phyloP scores from a whole-genome alignment of 2,113 vertebrate species.

The Xiphias gladius region DNA sequence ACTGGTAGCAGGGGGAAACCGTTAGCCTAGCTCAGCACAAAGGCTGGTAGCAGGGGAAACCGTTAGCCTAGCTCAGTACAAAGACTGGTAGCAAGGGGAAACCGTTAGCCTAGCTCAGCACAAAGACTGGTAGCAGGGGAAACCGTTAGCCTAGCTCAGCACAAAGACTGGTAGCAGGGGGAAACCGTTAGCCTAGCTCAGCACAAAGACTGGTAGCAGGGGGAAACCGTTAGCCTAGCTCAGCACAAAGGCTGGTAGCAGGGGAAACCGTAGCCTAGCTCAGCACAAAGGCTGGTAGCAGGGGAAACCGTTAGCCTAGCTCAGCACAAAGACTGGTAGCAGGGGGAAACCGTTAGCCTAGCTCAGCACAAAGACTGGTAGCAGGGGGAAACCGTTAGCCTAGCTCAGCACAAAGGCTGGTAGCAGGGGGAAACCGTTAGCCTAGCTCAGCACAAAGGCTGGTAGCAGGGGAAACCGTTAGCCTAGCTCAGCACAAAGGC shows the following conservation, averaged over 20 bases:
- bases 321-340: neutral
- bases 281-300: neutral
- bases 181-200: constrained; percentile 3
- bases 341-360: neutral
- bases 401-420: neutral
- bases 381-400: neutral
- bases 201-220: neutral
- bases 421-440: neutral
- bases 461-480: neutral
- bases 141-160: constrained; percentile 10
- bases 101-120: constrained; percentile 11
- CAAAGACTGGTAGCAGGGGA: neutral
- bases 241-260: neutral
- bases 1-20: neutral
- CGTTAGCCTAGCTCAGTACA: constrained; percentile 4
- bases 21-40: constrained; percentile 7
- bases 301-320: neutral
- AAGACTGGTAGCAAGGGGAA: neutral
- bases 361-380: neutral
- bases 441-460: neutral
- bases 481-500: neutral
- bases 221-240: neutral
- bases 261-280: constrained; percentile 1
- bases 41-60: neutral
- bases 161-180: neutral